Base-by-base conservation (phyloP, 2,797 vertebrate genomes). In the Dallia pectoralis region DNA sequence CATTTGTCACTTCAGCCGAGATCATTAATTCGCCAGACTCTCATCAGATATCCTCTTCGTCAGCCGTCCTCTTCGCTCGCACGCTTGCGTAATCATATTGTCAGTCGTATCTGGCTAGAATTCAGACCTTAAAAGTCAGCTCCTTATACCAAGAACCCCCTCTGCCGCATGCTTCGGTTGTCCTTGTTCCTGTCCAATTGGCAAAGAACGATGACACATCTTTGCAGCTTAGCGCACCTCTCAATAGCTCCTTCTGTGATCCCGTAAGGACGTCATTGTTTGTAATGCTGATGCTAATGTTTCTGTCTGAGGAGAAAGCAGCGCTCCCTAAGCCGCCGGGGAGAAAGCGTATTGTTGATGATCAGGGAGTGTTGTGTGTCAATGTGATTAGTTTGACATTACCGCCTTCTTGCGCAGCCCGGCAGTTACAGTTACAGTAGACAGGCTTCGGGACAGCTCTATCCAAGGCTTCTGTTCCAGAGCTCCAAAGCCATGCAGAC, bases 301-400 rank as follows among this genome's bases (percentile, higher is more conserved):
- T 86, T 88, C 73, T 85, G 85, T 86, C 76, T 85, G 88, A 84
- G 83, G 73, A 49, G 22, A 47, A 12, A 74, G 67, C 85, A 76
- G 66, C 82, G 83, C 85, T 87, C 82, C 69, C 76, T 89, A 88
- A 90, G 88, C 87, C 77, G 78, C n/a, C 33, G 68, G 86, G 77
- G 81, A 90, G 87, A 86, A 30, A 44, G 33, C 32, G 14, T 32
- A 19, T 16, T 19, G 16, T 36, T 36, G 14, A 32, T 19, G 86
- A 91, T 87, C 86, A 79, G 87, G 87, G 85, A 89, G 83, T 74
- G 82, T 87, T 84, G 85, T 91, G 84, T 80, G 82, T 86, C 91
- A 91, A 92, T 89, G 90, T 90, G 91, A 91, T 92, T 92, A 92
- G 89, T 87, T 87, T 89, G 85, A 91, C 87, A 85, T 91, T 89